Conservation (phyloP, 2,113 vertebrate genomes). For the Verasper variegatus region DNA sequence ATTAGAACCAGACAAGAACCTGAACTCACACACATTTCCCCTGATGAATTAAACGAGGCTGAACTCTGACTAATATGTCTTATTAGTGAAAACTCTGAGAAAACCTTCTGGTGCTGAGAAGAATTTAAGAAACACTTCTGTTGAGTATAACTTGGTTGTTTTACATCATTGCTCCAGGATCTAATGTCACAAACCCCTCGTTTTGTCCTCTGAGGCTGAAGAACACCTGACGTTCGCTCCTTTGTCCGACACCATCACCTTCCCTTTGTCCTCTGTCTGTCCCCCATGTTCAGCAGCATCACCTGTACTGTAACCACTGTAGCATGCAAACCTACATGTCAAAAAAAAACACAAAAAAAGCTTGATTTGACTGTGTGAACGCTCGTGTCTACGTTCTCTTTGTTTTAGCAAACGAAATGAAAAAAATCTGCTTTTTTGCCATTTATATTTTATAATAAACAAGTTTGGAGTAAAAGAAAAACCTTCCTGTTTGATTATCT, state of each 20-base stretch:
- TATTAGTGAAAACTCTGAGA: too few species aligned
- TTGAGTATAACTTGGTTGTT: too few species aligned
- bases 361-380: slow-evolving; percentile 31
- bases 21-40: neutral
- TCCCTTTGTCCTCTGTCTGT: neutral
- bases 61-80: too few species aligned
- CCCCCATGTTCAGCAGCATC: slow-evolving; percentile 14
- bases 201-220: too few species aligned
- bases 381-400: slow-evolving; percentile 26
- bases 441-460: slow-evolving; percentile 83
- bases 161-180: too few species aligned
- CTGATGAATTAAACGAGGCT: too few species aligned
- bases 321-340: slow-evolving; percentile 62
- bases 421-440: slow-evolving; percentile 49
- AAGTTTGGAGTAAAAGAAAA: slow-evolving; percentile 35
- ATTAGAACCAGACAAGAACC: neutral
- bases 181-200: too few species aligned
- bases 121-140: too few species aligned
- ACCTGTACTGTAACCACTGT: slow-evolving; percentile 67
- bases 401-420: slow-evolving; percentile 56
- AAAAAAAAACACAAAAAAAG: slow-evolving; percentile 13
- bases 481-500: slow-evolving; percentile 17
- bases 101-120: too few species aligned
- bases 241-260: too few species aligned
- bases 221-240: neutral